Evolutionary conservation across 2,113 vertebrate genomes (phyloP).

Genomic region (Gallinago media): DNA sequence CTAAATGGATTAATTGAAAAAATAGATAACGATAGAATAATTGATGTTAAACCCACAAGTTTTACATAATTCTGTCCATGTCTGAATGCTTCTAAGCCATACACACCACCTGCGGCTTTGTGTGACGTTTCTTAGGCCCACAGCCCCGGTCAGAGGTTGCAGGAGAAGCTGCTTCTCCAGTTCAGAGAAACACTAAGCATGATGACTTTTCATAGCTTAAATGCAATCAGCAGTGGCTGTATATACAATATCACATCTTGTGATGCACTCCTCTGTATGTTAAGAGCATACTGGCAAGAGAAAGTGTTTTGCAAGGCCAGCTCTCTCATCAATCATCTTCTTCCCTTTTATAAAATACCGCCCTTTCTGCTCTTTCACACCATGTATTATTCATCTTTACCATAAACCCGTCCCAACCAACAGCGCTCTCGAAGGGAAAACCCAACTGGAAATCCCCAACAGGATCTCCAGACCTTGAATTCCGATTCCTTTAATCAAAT

Average conservation of each 20-base stretch:
- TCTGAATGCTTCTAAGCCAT: neutral
- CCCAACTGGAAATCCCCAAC: slow-evolving; percentile 34
- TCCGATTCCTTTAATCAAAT: neutral
- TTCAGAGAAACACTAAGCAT: neutral
- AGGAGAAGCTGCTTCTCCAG: neutral
- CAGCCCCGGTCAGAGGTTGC: neutral
- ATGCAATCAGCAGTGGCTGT: neutral
- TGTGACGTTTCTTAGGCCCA: neutral
- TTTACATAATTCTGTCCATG: neutral
- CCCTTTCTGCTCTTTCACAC: neutral
- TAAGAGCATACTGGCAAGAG: neutral
- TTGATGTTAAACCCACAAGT: neutral
- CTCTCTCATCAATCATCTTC: neutral
- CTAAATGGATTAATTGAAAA: neutral
- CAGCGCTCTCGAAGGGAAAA: neutral
- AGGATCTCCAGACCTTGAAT: neutral
- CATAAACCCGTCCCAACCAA: rapidly evolving
- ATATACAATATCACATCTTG: neutral
- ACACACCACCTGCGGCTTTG: neutral
- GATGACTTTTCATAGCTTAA: neutral
- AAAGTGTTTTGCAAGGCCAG: neutral
- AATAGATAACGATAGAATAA: rapidly evolving
- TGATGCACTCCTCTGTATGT: neutral
- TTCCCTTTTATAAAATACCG: neutral
- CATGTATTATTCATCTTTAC: neutral